Evolutionary conservation across 2,113 vertebrate species (phyloP).

Genomic region (Phainopepla nitens): DNA sequence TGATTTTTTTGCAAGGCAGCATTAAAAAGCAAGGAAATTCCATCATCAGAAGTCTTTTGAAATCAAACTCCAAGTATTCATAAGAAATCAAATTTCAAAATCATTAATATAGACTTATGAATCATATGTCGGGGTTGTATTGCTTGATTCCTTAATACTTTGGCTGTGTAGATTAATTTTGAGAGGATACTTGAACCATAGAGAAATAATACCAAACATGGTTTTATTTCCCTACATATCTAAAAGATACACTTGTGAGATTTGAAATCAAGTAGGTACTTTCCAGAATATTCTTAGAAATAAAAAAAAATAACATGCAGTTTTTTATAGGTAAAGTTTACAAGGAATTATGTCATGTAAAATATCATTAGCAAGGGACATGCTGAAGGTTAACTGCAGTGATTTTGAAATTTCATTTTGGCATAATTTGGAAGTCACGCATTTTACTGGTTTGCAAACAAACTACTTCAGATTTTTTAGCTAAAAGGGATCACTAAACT

Average conservation of each 20-base stretch:
- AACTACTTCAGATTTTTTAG: not conserved
- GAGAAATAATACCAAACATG: constrained; percentile 34
- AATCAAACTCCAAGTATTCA: constrained; percentile 55
- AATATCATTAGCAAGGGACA: constrained; percentile 28
- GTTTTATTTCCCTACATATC: constrained; percentile 7
- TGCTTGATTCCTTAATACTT: not conserved
- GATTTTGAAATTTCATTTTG: constrained; percentile 59
- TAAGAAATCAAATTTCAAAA: constrained; percentile 57
- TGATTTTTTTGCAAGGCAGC: constrained; percentile 7
- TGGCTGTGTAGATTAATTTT: not conserved
- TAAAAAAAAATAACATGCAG: constrained; percentile 61
- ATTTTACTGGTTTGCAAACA: constrained; percentile 70
- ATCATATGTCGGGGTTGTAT: not conserved
- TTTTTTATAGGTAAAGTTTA: not conserved
- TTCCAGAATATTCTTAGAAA: constrained; percentile 56
- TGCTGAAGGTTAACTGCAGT: constrained; percentile 21
- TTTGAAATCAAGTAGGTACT: constrained; percentile 39
- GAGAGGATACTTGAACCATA: not conserved
- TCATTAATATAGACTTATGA: not conserved
- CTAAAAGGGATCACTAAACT: not conserved
- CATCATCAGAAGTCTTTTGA: constrained; percentile 62
- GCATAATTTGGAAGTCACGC: not conserved
- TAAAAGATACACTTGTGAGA: constrained; percentile 39
- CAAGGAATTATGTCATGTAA: not conserved
- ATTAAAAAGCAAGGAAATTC: constrained; percentile 67